Evolutionary conservation across 2,888 invertebrate genomes (phyloP).

Genomic region (Hemaris fuciformis): DNA sequence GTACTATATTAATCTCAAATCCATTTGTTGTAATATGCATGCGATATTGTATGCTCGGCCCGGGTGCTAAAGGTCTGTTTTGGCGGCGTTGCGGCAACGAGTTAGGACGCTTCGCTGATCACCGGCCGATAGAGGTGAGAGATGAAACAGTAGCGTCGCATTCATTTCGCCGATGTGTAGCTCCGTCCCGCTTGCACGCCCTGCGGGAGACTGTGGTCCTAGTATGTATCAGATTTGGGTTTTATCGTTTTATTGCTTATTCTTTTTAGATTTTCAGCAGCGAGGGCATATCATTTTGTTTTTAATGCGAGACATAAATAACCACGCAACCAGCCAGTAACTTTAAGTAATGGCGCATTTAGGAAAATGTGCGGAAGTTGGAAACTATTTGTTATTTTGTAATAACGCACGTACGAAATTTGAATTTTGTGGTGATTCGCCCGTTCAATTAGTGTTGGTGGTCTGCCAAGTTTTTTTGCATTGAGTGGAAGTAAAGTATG

Average conservation of each 20-base stretch:
- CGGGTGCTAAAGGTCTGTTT: conserved; percentile 60
- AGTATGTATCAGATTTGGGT: conserved; percentile 82
- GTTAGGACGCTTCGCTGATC: conserved; percentile 79
- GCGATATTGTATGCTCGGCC: conserved; percentile 58
- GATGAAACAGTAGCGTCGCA: conserved; percentile 81
- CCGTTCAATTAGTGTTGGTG: conserved; percentile 38
- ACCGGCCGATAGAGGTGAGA: conserved; percentile 79
- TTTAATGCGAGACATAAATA: conserved; percentile 79
- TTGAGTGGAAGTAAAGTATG: not conserved
- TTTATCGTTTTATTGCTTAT: conserved; percentile 82
- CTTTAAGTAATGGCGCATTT: conserved; percentile 72
- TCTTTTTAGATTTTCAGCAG: conserved; percentile 82
- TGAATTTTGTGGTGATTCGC: conserved; percentile 25
- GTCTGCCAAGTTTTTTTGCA: conserved; percentile 22
- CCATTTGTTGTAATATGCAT: conserved; percentile 79
- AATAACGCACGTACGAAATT: conserved; percentile 28
- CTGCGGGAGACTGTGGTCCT: conserved; percentile 74
- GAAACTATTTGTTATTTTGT: conserved; percentile 56
- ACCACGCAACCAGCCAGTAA: conserved; percentile 68
- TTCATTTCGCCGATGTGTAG: conserved; percentile 77
- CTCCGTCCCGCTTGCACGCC: conserved; percentile 68
- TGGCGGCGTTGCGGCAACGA: conserved; percentile 59
- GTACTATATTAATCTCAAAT: conserved; percentile 82
- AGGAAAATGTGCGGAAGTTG: conserved; percentile 67
- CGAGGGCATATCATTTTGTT: conserved; percentile 81